Percentiles rank a stretch among this genome's conserved stretches.
Conservation (phyloP, 2,113 vertebrate genomes). For the Tachysurus vachellii region DNA sequence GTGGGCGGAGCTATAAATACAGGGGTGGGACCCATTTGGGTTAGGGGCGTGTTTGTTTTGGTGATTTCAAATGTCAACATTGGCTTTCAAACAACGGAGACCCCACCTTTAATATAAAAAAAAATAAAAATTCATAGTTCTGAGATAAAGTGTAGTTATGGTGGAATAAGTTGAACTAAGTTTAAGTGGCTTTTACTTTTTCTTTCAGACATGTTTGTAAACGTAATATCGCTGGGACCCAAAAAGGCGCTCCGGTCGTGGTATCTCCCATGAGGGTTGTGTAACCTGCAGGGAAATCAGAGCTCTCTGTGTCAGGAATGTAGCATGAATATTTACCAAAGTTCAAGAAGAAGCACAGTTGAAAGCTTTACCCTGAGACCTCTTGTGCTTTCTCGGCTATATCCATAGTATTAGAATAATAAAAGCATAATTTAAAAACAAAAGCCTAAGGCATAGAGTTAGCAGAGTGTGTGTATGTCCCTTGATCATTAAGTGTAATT, state of each 20-base stretch:
- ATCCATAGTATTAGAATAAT: slow-evolving; percentile 59
- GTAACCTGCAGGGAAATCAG: slow-evolving; percentile 47
- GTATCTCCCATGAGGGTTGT: neutral
- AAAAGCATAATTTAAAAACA: slow-evolving; percentile 47
- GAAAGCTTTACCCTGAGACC: slow-evolving; percentile 52
- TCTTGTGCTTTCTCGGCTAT: slow-evolving; percentile 55
- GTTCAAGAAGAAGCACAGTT: slow-evolving; percentile 55
- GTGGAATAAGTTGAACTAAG: neutral
- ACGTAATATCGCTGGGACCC: neutral
- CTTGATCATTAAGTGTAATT: slow-evolving; percentile 35
- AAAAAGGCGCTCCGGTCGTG: neutral
- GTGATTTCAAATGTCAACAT: too few relatives aligned
- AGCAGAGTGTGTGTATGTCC: slow-evolving; percentile 27
- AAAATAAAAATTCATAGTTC: too few relatives aligned
- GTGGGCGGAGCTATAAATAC: too few relatives aligned
- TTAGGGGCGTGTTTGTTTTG: too few relatives aligned
- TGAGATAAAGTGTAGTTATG: neutral
- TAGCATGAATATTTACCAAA: slow-evolving; percentile 43
- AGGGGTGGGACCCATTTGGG: too few relatives aligned
- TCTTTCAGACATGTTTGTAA: neutral
- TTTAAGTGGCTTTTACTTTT: neutral
- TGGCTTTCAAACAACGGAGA: too few relatives aligned
- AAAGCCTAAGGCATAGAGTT: slow-evolving; percentile 51
- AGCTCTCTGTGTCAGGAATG: slow-evolving; percentile 55
- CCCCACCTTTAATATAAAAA: too few relatives aligned